Evolutionary conservation across 2,113 vertebrate genomes (phyloP).

Genomic region (Phoenicopterus ruber): DNA sequence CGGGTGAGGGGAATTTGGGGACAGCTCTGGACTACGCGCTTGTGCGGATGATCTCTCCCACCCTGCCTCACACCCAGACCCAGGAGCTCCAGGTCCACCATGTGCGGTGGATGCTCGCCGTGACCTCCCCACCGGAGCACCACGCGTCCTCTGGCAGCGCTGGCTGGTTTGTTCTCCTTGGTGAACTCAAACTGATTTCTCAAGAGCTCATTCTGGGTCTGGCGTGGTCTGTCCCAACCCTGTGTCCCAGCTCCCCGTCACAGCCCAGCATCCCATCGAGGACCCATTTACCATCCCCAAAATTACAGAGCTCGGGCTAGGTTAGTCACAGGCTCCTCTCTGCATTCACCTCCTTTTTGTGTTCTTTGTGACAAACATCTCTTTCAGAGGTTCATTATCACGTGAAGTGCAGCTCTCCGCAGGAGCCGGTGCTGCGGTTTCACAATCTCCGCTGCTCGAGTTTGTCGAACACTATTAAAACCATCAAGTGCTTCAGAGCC

Average conservation of each 20-base stretch:
- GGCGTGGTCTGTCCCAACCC: rapidly evolving
- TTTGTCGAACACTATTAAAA: not conserved
- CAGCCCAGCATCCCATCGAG: not conserved
- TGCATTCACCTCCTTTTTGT: not conserved
- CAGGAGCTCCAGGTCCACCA: not conserved
- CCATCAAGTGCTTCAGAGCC: not conserved
- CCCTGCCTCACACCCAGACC: not conserved
- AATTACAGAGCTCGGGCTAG: not conserved
- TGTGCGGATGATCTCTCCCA: rapidly evolving
- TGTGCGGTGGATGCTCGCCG: rapidly evolving
- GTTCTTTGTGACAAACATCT: not conserved
- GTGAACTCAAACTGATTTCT: not conserved
- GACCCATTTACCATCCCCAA: not conserved
- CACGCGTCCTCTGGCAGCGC: rapidly evolving
- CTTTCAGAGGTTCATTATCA: not conserved
- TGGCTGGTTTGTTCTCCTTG: not conserved
- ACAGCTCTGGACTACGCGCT: not conserved
- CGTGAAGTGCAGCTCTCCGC: not conserved
- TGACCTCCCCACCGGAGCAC: rapidly evolving
- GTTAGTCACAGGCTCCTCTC: not conserved
- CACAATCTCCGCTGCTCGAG: not conserved
- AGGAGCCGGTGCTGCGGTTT: not conserved
- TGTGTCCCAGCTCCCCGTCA: not conserved
- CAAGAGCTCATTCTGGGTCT: not conserved
- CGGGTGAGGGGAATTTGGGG: not conserved